Evolutionary conservation across 1,140 invertebrate species (phyloP), one percentile per base, ranked within the genome.

Genomic region (Dolichoris vasculosae): DNA sequence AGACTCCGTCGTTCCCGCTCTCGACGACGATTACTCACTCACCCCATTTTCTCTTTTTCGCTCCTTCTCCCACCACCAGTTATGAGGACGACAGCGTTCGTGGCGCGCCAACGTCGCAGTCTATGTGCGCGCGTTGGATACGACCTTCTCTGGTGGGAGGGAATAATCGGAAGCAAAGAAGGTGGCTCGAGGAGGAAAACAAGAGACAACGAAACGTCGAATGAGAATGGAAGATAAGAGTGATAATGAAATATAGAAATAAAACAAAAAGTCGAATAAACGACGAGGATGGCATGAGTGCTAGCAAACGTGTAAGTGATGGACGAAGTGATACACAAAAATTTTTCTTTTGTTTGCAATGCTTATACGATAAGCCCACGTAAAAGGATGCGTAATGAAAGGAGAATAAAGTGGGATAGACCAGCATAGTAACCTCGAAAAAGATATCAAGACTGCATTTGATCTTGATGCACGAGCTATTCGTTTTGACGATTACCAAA

Each of bases 201-300:
- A 38, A 38, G 13, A 35, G 30, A 4, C 30, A 11, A 32, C 0
- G 32, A 35, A 3, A 1, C 1, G 0, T 23, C 2, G 17, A 32
- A 26, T n/a, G 30, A 51, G 75, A 46, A 76, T 35, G 30, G 17
- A 48, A 79, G 77, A 79, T 79, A 63, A 79, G 48, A 35, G 63
- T 79, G 51, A 79, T 79, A 79, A 79, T 79, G 55, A 63, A 79
- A 35, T 35, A 40, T 11, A n/a, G 35, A 63, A 51, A 79, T 38
- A 73, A 73, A 40, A 23, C 23, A 73, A 23, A 38, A 26, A 43
- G 40, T n/a, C 43, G 43, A 38, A 73, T 73, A 73, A 73, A 77
- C 30, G 32, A 6, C 32, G 77, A 26, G 30, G 38, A 63, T 1
- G 23, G 23, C 40, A 8, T 1, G 15, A 9, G 35, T 40, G 69